Conservation (phyloP, 2,888 invertebrate genomes). For the Macrophya alboannulata region DNA sequence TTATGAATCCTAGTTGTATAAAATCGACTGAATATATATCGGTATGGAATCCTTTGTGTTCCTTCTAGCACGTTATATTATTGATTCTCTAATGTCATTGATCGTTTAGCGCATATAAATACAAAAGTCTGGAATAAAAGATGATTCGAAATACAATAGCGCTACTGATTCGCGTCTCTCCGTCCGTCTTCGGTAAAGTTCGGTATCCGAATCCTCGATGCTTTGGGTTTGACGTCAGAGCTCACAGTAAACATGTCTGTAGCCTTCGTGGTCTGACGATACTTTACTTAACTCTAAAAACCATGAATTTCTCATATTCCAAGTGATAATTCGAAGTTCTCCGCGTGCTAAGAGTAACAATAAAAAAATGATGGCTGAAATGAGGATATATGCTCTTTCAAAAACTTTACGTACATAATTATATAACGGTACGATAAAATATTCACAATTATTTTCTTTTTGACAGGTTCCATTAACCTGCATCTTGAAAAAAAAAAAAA, state of each 20-base stretch:
- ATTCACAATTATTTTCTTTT: conserved; percentile 12
- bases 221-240: conserved; percentile 1
- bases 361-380: conserved; percentile 21
- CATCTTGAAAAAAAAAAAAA: background rate
- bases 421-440: conserved; percentile 23
- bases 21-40: background rate
- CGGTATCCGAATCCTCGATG: background rate
- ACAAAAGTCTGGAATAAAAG: background rate
- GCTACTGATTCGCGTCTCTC: conserved; percentile 5
- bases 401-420: background rate
- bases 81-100: background rate
- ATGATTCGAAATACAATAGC: conserved; percentile 26
- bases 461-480: conserved; percentile 22
- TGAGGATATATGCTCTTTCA: background rate
- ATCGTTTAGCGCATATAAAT: background rate
- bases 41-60: background rate
- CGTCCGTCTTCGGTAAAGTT: conserved; percentile 21
- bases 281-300: conserved; percentile 14
- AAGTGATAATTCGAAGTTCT: conserved; percentile 17
- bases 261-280: conserved; percentile 14
- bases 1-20: background rate
- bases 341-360: background rate
- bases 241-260: conserved; percentile 46
- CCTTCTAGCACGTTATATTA: background rate
- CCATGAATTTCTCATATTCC: conserved; percentile 9